Base-by-base conservation (phyloP, 2,797 vertebrate species). In the Gastrophryne carolinensis region DNA sequence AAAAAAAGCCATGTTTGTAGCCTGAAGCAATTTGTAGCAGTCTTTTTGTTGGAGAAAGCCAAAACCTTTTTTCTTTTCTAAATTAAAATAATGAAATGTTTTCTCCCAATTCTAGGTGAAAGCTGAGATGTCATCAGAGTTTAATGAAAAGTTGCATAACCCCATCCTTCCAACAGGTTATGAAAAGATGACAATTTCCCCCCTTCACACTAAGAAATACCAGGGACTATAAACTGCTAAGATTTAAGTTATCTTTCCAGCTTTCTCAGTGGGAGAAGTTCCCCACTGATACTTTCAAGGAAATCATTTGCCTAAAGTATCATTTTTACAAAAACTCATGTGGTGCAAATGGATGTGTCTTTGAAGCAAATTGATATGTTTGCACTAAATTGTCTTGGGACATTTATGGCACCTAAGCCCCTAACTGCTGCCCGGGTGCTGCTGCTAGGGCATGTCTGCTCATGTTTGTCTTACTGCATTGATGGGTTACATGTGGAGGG, bases 1-100 rank as follows among this genome's bases (percentile, higher is more conserved):
- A 78, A 72, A 78, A 32, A 29, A n/a, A 35, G 13, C 39, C 21
- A 44, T 70, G 60, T 64, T 49, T 53, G 19, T 64, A 47, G 75
- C 67, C 67, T 77, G 23, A 11, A 53, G 64, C 56, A 41, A 61
- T 37, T 17, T 53, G 23, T 50, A 47, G 37, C n/a, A 37, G 41
- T 44, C 12, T 35, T 60, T 37, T 10, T 30, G 11, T 50, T n/a
- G 65, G 24, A 17, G 29, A 39, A 29, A 39, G 54, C 34, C 2
- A 26, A 29, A 60, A 29, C 73, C 61, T n/a, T 7, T 19, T 23
- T 67, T 67, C 23, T 7, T 19, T 23, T 67, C 50, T 11, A 12
- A 50, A 67, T 50, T 19, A 58, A 23, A 64, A 5, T 19, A 39
- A 13, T 9, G 0, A 60, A 67, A 62, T 68, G 26, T 61, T 54